Percentiles rank a stretch among this genome's conserved stretches.
phyloP scores from a whole-genome alignment of 2,113 vertebrate genomes.

The Monarcha castaneiventris region DNA sequence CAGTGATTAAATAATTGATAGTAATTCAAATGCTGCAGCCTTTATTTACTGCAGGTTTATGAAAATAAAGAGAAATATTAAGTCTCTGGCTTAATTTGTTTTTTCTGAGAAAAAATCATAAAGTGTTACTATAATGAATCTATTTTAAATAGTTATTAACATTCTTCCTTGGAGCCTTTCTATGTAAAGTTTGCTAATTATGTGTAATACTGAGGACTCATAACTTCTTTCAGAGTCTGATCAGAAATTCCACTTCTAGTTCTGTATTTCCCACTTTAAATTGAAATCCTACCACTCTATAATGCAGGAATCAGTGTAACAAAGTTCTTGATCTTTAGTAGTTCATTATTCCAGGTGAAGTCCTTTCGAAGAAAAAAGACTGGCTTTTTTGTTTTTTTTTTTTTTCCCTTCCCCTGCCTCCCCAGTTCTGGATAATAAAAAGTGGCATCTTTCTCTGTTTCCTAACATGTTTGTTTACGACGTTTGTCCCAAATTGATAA shows the following conservation, averaged over 20 bases:
- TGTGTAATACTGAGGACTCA: background rate
- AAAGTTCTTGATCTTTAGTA: background rate
- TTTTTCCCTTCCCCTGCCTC: background rate
- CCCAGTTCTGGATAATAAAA: background rate
- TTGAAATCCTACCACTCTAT: background rate
- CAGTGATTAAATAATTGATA: background rate
- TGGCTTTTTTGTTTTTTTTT: too few species aligned
- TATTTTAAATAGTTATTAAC: background rate
- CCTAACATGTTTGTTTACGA: background rate
- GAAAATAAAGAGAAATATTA: background rate
- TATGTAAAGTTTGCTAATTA: accelerated
- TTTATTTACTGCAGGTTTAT: background rate
- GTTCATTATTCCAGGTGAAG: background rate
- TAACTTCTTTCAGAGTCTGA: background rate
- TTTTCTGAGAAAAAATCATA: background rate
- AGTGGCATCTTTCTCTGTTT: background rate
- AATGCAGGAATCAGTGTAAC: background rate
- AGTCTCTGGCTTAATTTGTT: background rate
- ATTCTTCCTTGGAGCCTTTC: background rate
- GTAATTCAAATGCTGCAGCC: background rate
- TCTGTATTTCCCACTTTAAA: background rate
- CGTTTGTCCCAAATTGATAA: background rate
- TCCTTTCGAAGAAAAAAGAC: background rate
- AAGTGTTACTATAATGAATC: background rate
- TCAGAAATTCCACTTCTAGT: background rate